Base-by-base conservation (phyloP, 2,888 invertebrate species). In the Melanophora roralis region DNA sequence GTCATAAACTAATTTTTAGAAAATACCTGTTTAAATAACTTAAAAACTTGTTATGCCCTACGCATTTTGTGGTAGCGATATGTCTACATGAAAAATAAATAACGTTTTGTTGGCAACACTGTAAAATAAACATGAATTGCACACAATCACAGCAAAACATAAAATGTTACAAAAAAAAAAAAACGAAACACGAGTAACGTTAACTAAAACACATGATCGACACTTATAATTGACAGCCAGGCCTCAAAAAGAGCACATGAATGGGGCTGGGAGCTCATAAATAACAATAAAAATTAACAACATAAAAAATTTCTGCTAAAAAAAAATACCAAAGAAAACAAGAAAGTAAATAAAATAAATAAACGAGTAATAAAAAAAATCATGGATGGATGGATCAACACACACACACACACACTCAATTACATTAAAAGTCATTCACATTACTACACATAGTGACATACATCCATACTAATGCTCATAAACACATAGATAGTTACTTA, bases 251-350 rank as follows among this genome's bases (percentile, higher is more conserved):
- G 55, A 74, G 57, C 60, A 67, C 74, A 79, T 75, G 65, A 74
- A 79, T 65, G 75, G 57, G 67, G 68, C 80, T 80, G 80, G 80
- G 80, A 73, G 80, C 72, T 76, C 72, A 80, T 73, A 76, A 80
- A 73, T 45, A 49, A 14, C 32, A 68, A 45, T 47, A 36, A 76
- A 60, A 68, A 57, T 5, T 7, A 59, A n/a, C 38, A 64, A 47
- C 6, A 59, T 6, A 27, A 6, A 27, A 60, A 36, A 67, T 38
- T 53, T 27, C 11, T 19, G 21, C 45, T 45, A 51, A 40, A 36
- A 47, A 59, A 21, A 45, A 57, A 55, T 40, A 14, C 57, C 34
- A 59, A 45, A 62, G 23, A 72, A 23, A 51, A 34, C 45, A 40
- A 55, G 34, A 62, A 71, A 21, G 38, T 53, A 51, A 53, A 59